Evolutionary conservation across 1,140 invertebrate species (phyloP).

Genomic region (Neoseiulus cucumeris): DNA sequence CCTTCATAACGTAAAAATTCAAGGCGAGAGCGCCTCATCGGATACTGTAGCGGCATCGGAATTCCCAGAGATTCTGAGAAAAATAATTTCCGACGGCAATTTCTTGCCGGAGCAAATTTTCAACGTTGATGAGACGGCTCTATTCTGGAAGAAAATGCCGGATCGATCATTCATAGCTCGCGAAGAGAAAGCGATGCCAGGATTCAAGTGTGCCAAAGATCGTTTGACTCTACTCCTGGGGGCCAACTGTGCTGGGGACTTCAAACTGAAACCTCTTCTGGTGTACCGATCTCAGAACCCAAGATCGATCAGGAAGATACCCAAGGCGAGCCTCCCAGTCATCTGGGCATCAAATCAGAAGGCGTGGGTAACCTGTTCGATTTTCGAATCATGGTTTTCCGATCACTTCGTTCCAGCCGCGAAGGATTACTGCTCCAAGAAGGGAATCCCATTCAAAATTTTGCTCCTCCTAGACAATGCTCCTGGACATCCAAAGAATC

Average conservation of each 20-base stretch:
- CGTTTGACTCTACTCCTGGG: constrained; percentile 28
- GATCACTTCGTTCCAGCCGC: constrained; percentile 14
- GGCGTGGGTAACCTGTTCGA: constrained; percentile 26
- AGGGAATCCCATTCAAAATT: constrained; percentile 17
- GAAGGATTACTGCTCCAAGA: constrained; percentile 13
- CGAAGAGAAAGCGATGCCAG: constrained; percentile 25
- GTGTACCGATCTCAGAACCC: constrained; percentile 26
- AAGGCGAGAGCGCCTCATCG: constrained; percentile 13
- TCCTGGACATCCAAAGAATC: constrained; percentile 13
- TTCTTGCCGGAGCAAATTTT: constrained; percentile 27
- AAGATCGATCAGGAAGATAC: constrained; percentile 26
- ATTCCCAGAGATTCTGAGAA: constrained; percentile 22
- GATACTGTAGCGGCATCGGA: constrained; percentile 15
- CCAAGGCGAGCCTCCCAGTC: constrained; percentile 26
- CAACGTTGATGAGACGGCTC: constrained; percentile 28
- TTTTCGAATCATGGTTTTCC: constrained; percentile 27
- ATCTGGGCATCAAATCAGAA: constrained; percentile 27
- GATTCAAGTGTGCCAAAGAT: constrained; percentile 30
- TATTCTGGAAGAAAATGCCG: constrained; percentile 33
- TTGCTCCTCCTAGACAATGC: constrained; percentile 19
- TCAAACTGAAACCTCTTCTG: constrained; percentile 28
- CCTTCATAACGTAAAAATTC: constrained; percentile 13
- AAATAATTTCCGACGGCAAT: constrained; percentile 25
- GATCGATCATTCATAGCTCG: constrained; percentile 26
- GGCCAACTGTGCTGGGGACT: constrained; percentile 28